Base-by-base conservation (phyloP, 2,888 invertebrate species). In the Spisula subtruncata region DNA sequence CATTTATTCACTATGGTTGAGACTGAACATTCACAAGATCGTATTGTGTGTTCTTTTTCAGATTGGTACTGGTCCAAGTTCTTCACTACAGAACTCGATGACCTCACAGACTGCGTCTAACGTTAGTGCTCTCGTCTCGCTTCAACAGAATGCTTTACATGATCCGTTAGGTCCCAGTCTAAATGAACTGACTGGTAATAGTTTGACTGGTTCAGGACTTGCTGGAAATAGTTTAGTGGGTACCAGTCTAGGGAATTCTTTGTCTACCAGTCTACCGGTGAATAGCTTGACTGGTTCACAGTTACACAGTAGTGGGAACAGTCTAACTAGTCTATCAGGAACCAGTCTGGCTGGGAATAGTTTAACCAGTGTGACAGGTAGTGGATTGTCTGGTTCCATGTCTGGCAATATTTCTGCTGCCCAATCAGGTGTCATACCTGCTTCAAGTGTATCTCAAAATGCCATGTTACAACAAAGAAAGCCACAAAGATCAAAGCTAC, bases 401-500 rank as follows among this genome's bases (percentile, higher is more conserved):
- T 80, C 86, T 71, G 89, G 88, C 16, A 90, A 71, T 84, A 91
- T 84, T 89, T 71, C 91, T 71, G 82, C 90, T 32, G 90, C 91
- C 25, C 91, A 92, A 79, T 88, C 93, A 18, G 71, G 86, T 83
- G 85, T 86, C 46, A 86, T 90, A 81, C 90, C 89, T 86, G 75
- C 93, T 80, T 89, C 92, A 79, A 75, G 92, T 54, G 88, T 87
- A 14, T 89, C 93, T 32, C 93, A 93, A 85, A 88, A 90, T 89
- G 93, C 93, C 48, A 88, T 92, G 83, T 86, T 95, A 85, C 94
- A 94, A 96, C 98, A 95, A 92, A 89, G 95, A 95, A 98, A 97
- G 95, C 98, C 97, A 87, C 98, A 98, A 89, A 93, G 94, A 91
- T 94, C 95, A 89, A 96, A 96, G 90, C 97, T 98, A 89, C 98